Evolutionary conservation across 2,888 invertebrate genomes (phyloP), one percentile per base, ranked within the genome.

Genomic region (Zhuqinia jingwanae): DNA sequence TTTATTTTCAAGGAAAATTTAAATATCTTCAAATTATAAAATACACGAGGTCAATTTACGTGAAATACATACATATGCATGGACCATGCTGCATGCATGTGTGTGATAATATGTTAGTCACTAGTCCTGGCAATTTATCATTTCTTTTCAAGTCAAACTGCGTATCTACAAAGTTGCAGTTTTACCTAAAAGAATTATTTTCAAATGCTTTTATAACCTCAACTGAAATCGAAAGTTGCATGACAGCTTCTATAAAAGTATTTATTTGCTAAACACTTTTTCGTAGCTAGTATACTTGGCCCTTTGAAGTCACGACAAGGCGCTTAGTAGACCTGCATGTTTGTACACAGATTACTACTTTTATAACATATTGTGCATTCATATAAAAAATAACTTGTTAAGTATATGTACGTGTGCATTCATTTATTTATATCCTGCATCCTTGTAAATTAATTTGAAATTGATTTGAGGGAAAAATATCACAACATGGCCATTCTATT

Each of bases 201-300:
- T 47, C 17, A 83, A 77, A 65, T 83, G 63, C 27, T 78, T 84
- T 78, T 84, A 6, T 68, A 84, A 84, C 77, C 84, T 36, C 78
- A 84, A 78, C 76, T 84, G 84, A 84, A 84, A 84, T 84, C 53
- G 84, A 84, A 84, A 84, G 84, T 84, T 84, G 84, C 50, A 78
- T 84, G 84, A 78, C 84, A 58, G 78, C 84, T 84, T 84, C 70
- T 84, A n/a, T n/a, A 30, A 75, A 56, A 78, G 36, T 36, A 36
- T 36, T 36, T 22, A 60, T 36, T 70, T 80, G 17, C 17, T 70
- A 53, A 47, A 70, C 30, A 80, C 20, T 80, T 68, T 45, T 65
- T 5, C 36, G 22, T 63, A 25, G 45, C 45, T 75, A n/a, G n/a
- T n/a, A 45, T 45, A 20, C 47, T 70, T 47, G 6, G 58, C n/a